Evolutionary conservation across 2,888 invertebrate genomes (phyloP), one percentile per base, ranked within the genome.

Genomic region (Phragmatobia fuliginosa): DNA sequence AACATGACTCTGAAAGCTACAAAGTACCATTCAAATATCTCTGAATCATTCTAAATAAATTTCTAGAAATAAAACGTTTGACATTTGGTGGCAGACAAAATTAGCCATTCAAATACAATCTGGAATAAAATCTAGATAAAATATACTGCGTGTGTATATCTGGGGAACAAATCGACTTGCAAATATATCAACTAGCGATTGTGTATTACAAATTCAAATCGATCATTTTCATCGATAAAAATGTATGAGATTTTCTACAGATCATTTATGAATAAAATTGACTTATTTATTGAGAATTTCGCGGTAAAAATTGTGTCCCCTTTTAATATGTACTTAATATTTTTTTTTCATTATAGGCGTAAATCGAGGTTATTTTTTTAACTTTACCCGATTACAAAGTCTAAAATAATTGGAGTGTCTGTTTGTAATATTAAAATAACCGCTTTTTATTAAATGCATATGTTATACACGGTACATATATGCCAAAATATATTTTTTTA

Each of bases 81-180:
- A 41, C 41, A 21, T 63, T 16, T 63, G n/a, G 14, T 32, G 16
- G n/a, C 25, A 63, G 63, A 56, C 38, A 25, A 60, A 60, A 45
- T 32, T 10, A 10, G 21, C 18, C 14, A 58, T 77, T 90, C 85
- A 88, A 88, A 70, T 68, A 68, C 68, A 74, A 70, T 73, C 49
- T 65, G 31, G 49, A 73, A 71, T 66, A 36, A 45, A 59, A 70
- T 73, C 45, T 62, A 64, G n/a, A 60, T 68, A 33, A 36, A 68
- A 66, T 63, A 41, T 64, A 38, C 56, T 67, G n/a, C n/a, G 14
- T 38, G 38, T 58, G 8, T 25, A 62, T 41, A 41, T 28, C n/a
- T 66, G 58, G 8, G n/a, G 2, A 58, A 11, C 25, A 7, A 18
- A 79, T 80, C 79, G 81, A 80, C 64, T 81, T 80, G 81, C 77